Percentiles rank a stretch among this genome's conserved stretches.
Evolutionary conservation across 1,140 invertebrate genomes (phyloP).

Genomic region (Coenobita brevimanus): DNA sequence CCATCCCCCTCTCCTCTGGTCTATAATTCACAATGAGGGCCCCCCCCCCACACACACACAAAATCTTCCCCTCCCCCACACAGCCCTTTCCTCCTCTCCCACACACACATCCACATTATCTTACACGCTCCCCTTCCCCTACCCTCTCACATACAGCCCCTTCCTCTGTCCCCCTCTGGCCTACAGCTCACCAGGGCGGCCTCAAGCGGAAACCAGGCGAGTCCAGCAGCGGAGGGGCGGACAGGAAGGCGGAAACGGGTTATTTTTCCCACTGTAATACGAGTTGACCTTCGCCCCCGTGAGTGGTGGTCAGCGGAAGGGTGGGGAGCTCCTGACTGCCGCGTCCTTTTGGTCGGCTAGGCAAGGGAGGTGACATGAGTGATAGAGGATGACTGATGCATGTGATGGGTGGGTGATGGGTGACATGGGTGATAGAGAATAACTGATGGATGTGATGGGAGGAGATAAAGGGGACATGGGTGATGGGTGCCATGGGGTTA

Average conservation of each 20-base stretch:
- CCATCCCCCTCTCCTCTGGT: no score
- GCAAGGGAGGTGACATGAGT: background rate
- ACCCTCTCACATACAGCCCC: background rate
- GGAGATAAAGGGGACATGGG: no score
- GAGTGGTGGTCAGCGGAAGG: slow-evolving; percentile 57
- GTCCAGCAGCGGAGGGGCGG: slow-evolving; percentile 1
- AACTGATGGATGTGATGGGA: background rate
- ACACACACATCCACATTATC: no score
- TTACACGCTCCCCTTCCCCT: no score
- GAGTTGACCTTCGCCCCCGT: slow-evolving; percentile 43
- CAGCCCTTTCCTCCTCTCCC: no score
- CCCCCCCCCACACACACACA: no score
- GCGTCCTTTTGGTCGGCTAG: slow-evolving; percentile 24
- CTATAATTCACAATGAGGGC: no score
- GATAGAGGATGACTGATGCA: background rate
- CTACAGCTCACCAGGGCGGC: background rate
- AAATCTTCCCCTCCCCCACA: no score
- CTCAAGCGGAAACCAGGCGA: slow-evolving; percentile 16
- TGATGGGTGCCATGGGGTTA: background rate
- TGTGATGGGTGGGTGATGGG: background rate
- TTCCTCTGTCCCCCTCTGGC: background rate
- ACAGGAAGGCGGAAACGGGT: slow-evolving; percentile 59
- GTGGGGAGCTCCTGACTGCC: slow-evolving; percentile 10
- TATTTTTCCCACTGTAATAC: slow-evolving; percentile 34
- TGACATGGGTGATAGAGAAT: background rate